Evolutionary conservation across 2,113 vertebrate species (phyloP).

Genomic region (Colistium nudipinnis): DNA sequence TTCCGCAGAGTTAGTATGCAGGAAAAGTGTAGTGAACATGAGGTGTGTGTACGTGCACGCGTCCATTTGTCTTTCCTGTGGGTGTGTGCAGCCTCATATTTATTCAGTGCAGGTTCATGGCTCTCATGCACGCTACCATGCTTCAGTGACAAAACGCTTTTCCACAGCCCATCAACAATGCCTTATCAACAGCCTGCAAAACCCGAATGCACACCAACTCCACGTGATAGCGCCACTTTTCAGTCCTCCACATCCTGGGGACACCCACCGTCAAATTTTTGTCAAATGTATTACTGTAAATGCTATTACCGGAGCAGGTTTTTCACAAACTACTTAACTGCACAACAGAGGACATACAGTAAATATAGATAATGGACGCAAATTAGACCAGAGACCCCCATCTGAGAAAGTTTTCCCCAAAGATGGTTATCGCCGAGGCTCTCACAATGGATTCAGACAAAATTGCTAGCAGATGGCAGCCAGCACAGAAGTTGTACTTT

Average conservation of each 20-base stretch:
- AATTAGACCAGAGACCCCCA: conserved; percentile 67
- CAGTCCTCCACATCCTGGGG: conserved; percentile 38
- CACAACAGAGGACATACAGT: conserved; percentile 42
- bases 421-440: conserved; percentile 67
- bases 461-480: conserved; percentile 73
- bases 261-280: conserved; percentile 70
- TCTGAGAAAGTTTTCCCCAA: conserved; percentile 64
- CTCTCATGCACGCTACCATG: conserved; percentile 70
- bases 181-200: conserved; percentile 65
- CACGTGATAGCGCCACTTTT: conserved; percentile 30
- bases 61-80: conserved; percentile 50
- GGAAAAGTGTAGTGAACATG: conserved; percentile 38
- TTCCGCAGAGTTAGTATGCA: conserved; percentile 73
- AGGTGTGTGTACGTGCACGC: conserved; percentile 22
- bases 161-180: conserved; percentile 71
- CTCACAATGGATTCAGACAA: conserved; percentile 38
- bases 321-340: conserved; percentile 52
- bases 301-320: conserved; percentile 41
- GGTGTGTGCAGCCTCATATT: conserved; percentile 66
- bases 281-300: conserved; percentile 64
- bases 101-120: conserved; percentile 68
- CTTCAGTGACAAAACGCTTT: conserved; percentile 70
- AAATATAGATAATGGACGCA: conserved; percentile 64
- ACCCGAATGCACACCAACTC: conserved; percentile 51
- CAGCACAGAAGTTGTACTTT: conserved; percentile 13